These are phyloP conservation scores for Andrena camellia DNA, from an alignment of 2,888 invertebrate genomes.

Conservation along the genomic window DNA sequence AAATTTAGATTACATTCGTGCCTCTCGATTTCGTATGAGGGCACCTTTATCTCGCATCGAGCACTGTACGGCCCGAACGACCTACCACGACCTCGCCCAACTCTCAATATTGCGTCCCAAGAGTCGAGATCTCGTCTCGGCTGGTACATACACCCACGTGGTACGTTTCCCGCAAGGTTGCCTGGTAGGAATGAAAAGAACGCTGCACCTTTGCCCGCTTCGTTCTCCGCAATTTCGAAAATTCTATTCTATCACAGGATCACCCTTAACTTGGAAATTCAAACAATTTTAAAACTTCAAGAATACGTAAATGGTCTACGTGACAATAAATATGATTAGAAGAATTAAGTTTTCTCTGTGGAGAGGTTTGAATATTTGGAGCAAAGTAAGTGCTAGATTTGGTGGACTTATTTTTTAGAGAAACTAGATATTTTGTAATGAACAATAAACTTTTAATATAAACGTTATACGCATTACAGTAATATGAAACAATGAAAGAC, in stretches of 20 bases:
- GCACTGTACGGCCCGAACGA: constrained; percentile 55
- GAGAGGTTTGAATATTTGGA: too few relatives aligned
- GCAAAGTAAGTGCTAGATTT: too few relatives aligned
- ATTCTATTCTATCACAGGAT: neutral
- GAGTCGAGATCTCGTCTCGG: constrained; percentile 63
- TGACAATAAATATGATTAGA: too few relatives aligned
- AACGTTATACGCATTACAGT: too few relatives aligned
- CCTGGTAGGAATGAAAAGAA: constrained; percentile 56
- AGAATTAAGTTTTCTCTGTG: too few relatives aligned
- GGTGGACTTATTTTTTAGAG: too few relatives aligned
- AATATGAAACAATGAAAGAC: too few relatives aligned
- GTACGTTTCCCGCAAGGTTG: constrained; percentile 67
- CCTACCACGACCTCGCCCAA: constrained; percentile 73
- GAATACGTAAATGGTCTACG: too few relatives aligned
- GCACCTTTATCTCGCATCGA: constrained; percentile 64
- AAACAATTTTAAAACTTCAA: too few relatives aligned
- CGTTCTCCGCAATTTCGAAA: constrained; percentile 13
- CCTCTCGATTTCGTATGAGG: constrained; percentile 57
- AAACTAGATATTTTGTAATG: too few relatives aligned
- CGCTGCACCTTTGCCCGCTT: constrained; percentile 24
- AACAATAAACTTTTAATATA: too few relatives aligned
- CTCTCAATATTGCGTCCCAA: constrained; percentile 64
- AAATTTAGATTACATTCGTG: constrained; percentile 51
- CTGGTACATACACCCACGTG: constrained; percentile 71
- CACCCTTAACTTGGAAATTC: too few relatives aligned